These are phyloP conservation scores for Morinoia aosen DNA, from an alignment of 2,888 invertebrate genomes.

Conservation along the genomic window DNA sequence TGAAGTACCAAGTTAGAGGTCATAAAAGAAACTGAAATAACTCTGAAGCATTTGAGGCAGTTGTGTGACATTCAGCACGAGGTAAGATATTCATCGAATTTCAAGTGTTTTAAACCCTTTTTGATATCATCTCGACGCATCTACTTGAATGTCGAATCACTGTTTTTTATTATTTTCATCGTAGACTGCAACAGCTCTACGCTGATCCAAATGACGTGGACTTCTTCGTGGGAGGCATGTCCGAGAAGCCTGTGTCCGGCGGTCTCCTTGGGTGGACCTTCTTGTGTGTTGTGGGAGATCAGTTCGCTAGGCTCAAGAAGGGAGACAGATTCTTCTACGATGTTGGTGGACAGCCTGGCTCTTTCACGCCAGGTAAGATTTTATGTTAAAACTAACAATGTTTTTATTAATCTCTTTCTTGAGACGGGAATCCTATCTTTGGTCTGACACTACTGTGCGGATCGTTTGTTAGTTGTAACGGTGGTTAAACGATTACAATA, in stretches of 20 bases:
- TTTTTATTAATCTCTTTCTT: too few relatives aligned
- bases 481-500: too few relatives aligned
- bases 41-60: too few relatives aligned
- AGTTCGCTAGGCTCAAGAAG: conserved; percentile 80
- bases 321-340: conserved; percentile 72
- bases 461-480: too few relatives aligned
- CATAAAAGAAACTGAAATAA: neutral
- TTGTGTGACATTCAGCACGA: too few relatives aligned
- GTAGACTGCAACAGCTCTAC: conserved; percentile 67
- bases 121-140: neutral
- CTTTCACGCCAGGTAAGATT: conserved; percentile 59
- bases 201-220: conserved; percentile 73
- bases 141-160: neutral
- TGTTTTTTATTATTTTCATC: neutral
- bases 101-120: too few relatives aligned
- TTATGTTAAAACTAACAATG: too few relatives aligned
- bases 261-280: conserved; percentile 67
- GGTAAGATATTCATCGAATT: too few relatives aligned
- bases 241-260: conserved; percentile 70
- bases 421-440: too few relatives aligned
- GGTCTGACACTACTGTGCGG: too few relatives aligned
- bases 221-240: conserved; percentile 73
- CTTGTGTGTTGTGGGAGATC: conserved; percentile 77
- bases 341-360: conserved; percentile 63
- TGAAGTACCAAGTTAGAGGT: too few relatives aligned